Percentiles rank a stretch among this genome's conserved stretches.
These are phyloP conservation scores for Pharmacophagus antenor DNA, from an alignment of 2,888 invertebrate species.

Conservation along the genomic window DNA sequence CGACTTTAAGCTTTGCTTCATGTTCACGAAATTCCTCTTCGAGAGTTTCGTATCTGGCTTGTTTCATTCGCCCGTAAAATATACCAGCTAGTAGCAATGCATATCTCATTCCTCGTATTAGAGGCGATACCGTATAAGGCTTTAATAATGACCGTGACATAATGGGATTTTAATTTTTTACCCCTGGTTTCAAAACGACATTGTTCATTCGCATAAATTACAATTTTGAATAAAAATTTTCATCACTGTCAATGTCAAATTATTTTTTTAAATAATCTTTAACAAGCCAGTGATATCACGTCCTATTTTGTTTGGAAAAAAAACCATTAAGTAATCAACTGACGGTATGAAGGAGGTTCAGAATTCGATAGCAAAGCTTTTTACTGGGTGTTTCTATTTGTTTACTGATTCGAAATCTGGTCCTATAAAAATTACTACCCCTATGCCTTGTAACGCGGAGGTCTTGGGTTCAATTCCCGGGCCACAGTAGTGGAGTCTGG, in stretches of 20 bases:
- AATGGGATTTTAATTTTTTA: slow-evolving; percentile 11
- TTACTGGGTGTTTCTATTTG: no score
- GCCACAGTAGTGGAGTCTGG: no score
- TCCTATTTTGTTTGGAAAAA: no score
- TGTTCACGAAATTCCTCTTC: slow-evolving; percentile 51
- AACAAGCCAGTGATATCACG: neutral
- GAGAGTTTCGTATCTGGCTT: slow-evolving; percentile 47
- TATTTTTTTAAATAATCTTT: neutral
- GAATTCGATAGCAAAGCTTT: no score
- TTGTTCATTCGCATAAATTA: neutral
- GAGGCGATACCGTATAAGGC: slow-evolving; percentile 64
- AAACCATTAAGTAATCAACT: no score
- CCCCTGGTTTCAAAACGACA: neutral
- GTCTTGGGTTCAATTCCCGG: no score
- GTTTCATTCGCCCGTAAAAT: slow-evolving; percentile 58
- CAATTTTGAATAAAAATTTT: neutral
- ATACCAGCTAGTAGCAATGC: slow-evolving; percentile 60
- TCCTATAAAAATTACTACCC: no score
- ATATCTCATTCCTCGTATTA: slow-evolving; percentile 63
- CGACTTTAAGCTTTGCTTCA: slow-evolving; percentile 54
- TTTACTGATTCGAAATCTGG: no score
- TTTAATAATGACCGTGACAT: slow-evolving; percentile 59
- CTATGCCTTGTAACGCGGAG: no score
- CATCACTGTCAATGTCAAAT: neutral
- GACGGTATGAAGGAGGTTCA: no score